Conservation (phyloP, 92 coral and sea anemone genomes). For the Phenganax subtilis region DNA sequence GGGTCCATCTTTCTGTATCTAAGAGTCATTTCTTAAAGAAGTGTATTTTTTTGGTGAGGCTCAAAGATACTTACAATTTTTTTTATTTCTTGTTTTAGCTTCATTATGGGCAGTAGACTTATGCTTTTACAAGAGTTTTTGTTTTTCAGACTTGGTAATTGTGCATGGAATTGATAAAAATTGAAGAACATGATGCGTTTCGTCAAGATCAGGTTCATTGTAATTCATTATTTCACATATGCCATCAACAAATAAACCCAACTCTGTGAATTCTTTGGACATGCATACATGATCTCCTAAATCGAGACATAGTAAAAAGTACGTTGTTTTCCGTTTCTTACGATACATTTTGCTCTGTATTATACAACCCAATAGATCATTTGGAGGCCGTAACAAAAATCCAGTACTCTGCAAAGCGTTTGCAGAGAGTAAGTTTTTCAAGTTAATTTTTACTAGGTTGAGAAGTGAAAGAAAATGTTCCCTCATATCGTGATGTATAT, state of each 20-base stretch:
- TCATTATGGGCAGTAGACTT: neutral
- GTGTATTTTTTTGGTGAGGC: neutral
- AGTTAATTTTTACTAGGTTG: neutral
- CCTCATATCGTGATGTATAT: too few relatives aligned
- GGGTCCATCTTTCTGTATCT: conserved; percentile 17
- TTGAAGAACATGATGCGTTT: neutral
- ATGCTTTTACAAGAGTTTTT: neutral
- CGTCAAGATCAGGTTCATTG: neutral
- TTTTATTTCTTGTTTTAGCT: neutral
- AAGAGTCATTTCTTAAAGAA: neutral
- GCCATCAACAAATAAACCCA: neutral
- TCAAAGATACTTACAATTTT: neutral
- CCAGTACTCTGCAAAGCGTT: neutral
- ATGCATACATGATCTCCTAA: neutral
- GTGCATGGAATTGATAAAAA: conserved; percentile 1
- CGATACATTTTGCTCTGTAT: neutral
- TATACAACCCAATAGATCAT: neutral
- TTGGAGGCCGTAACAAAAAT: conserved; percentile 7
- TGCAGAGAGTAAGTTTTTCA: neutral
- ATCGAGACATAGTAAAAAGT: neutral
- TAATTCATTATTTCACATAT: neutral
- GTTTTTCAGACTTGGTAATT: conserved; percentile 13
- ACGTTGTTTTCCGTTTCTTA: neutral
- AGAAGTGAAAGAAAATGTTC: neutral
- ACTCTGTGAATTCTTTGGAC: neutral